Conservation (phyloP, 2,113 vertebrate genomes). For the Nerophis ophidion region DNA sequence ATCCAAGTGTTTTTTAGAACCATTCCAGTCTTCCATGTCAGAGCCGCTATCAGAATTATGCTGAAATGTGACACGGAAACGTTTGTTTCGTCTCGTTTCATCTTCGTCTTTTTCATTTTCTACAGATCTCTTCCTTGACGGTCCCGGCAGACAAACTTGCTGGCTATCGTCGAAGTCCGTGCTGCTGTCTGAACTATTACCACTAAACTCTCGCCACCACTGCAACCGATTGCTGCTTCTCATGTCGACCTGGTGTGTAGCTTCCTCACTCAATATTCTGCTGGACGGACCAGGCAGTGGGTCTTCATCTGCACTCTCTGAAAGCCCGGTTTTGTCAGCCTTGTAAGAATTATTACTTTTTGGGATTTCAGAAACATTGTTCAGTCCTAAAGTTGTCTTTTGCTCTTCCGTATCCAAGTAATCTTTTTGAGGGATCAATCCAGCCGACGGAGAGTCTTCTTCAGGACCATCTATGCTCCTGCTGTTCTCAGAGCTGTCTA, state of each 20-base stretch:
- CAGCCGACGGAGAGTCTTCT: not conserved
- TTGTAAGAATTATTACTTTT: not conserved
- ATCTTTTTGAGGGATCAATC: not conserved
- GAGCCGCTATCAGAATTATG: not conserved
- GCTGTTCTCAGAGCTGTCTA: not conserved
- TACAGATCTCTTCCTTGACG: not conserved
- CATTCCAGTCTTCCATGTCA: not conserved
- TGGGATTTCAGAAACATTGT: not conserved
- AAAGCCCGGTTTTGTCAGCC: not conserved
- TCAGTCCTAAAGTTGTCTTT: not conserved
- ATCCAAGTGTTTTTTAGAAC: not conserved
- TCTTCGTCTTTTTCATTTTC: not conserved
- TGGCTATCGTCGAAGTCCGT: not conserved
- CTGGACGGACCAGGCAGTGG: not conserved
- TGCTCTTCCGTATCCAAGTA: not conserved
- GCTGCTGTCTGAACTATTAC: not conserved
- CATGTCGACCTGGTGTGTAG: too few relatives aligned
- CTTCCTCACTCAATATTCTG: not conserved
- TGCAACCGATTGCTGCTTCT: too few relatives aligned
- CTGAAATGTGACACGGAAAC: not conserved
- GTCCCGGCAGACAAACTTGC: not conserved
- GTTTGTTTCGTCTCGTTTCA: not conserved
- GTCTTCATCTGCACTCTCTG: not conserved
- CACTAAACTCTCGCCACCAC: not conserved
- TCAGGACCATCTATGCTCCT: not conserved